phyloP scores from a whole-genome alignment of 2,113 vertebrate genomes.

The Pica pica region DNA sequence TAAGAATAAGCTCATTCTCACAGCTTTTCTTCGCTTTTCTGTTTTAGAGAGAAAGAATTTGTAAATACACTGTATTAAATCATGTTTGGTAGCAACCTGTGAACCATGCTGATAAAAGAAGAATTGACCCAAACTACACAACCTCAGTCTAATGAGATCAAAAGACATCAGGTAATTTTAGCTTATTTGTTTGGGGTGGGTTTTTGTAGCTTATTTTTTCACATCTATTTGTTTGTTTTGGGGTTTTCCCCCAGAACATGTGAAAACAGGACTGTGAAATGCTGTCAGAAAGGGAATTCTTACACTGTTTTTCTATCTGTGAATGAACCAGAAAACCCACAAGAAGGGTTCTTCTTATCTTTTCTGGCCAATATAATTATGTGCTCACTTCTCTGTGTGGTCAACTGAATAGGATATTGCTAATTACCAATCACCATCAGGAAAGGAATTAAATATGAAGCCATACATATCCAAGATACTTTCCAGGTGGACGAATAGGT shows the following conservation, averaged over 20 bases:
- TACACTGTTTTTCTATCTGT: not conserved
- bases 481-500: not conserved
- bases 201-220: not conserved
- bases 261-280: not conserved
- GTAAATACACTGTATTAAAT: not conserved
- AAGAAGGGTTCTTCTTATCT: not conserved
- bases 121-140: not conserved
- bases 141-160: not conserved
- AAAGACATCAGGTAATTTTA: not conserved
- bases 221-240: not conserved
- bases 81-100: not conserved
- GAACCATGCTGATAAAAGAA: not conserved
- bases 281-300: not conserved
- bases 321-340: not conserved
- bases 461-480: not conserved
- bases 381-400: not conserved
- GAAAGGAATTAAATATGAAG: not conserved
- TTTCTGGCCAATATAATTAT: not conserved
- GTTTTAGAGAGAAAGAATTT: not conserved
- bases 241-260: rapidly evolving
- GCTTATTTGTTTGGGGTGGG: not conserved
- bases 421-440: not conserved
- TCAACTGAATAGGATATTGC: not conserved
- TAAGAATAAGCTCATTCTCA: conserved; percentile 29
- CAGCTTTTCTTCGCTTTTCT: not conserved